These are phyloP conservation scores for Apodemus sylvaticus DNA, from an alignment of 2,113 vertebrate genomes.

Conservation along the genomic window DNA sequence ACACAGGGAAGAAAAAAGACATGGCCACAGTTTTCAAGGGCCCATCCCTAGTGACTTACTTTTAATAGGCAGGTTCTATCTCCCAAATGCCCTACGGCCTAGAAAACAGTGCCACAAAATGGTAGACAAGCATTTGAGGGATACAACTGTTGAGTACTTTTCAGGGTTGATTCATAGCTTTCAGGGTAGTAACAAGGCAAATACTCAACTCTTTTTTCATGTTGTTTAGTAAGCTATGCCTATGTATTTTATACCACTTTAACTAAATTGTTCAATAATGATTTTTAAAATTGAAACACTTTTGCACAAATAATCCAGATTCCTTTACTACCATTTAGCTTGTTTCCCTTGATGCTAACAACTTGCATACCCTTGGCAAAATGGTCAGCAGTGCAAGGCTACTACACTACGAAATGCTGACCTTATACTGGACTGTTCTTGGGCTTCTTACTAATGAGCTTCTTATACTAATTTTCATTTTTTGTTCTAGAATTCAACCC, in stretches of 20 bases:
- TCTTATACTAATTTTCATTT: neutral
- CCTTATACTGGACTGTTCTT: neutral
- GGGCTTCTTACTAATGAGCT: neutral
- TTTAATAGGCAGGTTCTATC: neutral
- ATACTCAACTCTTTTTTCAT: neutral
- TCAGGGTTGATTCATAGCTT: neutral
- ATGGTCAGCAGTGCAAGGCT: constrained; percentile 3
- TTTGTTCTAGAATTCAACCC: constrained; percentile 19
- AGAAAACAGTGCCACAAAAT: neutral
- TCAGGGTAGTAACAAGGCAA: neutral
- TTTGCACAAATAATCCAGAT: neutral
- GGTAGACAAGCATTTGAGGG: neutral
- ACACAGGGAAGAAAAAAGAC: neutral
- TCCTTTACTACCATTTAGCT: neutral
- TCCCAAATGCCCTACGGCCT: neutral
- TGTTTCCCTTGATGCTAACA: neutral
- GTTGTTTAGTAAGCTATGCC: neutral
- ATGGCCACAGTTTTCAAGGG: neutral
- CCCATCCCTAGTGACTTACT: neutral
- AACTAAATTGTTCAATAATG: constrained; percentile 22
- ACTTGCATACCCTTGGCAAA: neutral
- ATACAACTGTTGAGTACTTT: neutral
- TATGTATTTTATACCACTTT: constrained; percentile 10
- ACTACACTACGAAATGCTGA: neutral
- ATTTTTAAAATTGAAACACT: constrained; percentile 26